Conservation (phyloP, 2,113 vertebrate genomes). For the Ceyx margarethae region DNA sequence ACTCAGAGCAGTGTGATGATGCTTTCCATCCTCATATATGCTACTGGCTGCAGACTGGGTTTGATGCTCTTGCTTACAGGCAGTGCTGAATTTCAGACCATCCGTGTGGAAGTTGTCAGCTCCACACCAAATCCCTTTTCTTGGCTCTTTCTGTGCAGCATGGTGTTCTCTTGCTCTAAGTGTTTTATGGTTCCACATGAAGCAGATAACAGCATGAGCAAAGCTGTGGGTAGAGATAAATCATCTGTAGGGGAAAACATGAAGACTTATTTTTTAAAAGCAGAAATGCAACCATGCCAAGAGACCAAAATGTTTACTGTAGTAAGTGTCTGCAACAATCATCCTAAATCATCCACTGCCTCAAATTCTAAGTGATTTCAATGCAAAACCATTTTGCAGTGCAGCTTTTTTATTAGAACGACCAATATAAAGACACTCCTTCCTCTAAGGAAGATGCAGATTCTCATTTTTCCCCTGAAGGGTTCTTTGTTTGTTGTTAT, state of each 20-base stretch:
- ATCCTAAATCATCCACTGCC: not conserved
- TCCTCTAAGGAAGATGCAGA: not conserved
- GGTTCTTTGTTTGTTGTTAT: not conserved
- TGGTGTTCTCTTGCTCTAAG: not conserved
- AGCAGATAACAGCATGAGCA: slow-evolving; percentile 38
- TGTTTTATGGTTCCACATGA: slow-evolving; percentile 20
- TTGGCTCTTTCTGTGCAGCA: not conserved
- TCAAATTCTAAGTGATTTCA: slow-evolving; percentile 29
- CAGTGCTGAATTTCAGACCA: not conserved
- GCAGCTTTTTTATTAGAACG: not conserved
- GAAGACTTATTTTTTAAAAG: not conserved
- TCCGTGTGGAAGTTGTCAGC: not conserved
- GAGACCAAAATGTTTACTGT: not conserved
- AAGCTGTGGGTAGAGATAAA: slow-evolving; percentile 45
- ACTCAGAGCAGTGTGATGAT: not conserved
- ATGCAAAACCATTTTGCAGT: not conserved
- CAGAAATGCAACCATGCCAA: not conserved
- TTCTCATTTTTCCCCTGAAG: not conserved
- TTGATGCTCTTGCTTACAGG: not conserved
- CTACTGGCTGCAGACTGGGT: not conserved
- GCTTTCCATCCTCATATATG: not conserved
- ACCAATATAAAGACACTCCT: not conserved
- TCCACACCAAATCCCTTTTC: not conserved
- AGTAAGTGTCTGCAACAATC: not conserved
- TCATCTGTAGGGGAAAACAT: not conserved